A percentile compares a stretch with the other conserved stretches of the same genome.
Conservation (phyloP, 2,113 vertebrate genomes). For the Phylloscopus whistleri region DNA sequence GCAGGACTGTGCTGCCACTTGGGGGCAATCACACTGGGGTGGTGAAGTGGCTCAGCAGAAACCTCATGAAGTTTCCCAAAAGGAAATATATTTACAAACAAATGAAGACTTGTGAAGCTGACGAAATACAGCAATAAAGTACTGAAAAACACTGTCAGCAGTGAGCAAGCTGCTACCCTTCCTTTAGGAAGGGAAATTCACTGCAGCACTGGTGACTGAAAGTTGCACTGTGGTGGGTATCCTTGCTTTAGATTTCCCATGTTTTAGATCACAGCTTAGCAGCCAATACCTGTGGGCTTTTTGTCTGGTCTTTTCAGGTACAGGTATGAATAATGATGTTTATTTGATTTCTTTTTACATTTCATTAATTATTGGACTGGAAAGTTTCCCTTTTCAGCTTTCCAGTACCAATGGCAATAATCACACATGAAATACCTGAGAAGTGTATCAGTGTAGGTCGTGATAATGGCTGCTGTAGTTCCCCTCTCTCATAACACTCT, state of each 20-base stretch:
- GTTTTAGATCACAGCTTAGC: neutral
- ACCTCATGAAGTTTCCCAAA: neutral
- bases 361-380: neutral
- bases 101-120: neutral
- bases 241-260: neutral
- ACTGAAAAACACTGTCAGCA: neutral
- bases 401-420: neutral
- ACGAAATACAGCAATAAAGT: neutral
- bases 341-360: neutral
- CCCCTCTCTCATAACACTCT: neutral
- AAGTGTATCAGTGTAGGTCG: neutral
- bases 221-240: neutral
- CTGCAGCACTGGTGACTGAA: neutral
- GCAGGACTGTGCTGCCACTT: neutral
- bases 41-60: neutral
- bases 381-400: neutral
- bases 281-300: neutral
- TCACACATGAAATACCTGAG: neutral
- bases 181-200: neutral
- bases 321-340: neutral
- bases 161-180: neutral
- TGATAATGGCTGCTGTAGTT: neutral
- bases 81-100: neutral
- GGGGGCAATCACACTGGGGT: accelerated
- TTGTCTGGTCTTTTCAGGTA: neutral